A percentile compares a stretch with the other conserved stretches of the same genome.
Conservation (phyloP, 2,797 vertebrate species). For the Crocidura indochinensis region DNA sequence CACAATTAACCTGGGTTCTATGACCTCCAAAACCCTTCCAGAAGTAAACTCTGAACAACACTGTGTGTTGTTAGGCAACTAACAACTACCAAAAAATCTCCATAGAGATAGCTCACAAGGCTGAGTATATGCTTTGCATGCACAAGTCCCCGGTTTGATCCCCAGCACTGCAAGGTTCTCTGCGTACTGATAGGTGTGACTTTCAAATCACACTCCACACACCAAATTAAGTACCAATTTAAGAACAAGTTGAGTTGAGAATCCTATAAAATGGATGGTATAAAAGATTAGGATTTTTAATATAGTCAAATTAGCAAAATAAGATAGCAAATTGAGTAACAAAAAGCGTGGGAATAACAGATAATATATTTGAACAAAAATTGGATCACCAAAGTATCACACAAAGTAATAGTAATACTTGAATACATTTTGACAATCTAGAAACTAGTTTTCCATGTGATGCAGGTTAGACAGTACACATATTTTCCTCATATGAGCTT, state of each 20-base stretch:
- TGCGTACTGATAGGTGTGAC: too few relatives aligned
- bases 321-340: slow-evolving; percentile 25
- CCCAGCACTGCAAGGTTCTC: too few relatives aligned
- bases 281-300: slow-evolving; percentile 54
- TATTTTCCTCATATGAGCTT: slow-evolving; percentile 33
- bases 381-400: slow-evolving; percentile 18
- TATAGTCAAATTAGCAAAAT: slow-evolving; percentile 65
- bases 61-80: too few relatives aligned
- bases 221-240: not conserved
- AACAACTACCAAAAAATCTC: too few relatives aligned
- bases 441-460: not conserved
- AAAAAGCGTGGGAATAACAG: slow-evolving; percentile 25
- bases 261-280: slow-evolving; percentile 30
- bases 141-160: too few relatives aligned
- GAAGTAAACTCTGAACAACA: too few relatives aligned
- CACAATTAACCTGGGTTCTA: too few relatives aligned
- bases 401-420: slow-evolving; percentile 33
- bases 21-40: too few relatives aligned
- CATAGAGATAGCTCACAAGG: too few relatives aligned
- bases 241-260: slow-evolving; percentile 51
- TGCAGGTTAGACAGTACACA: not conserved
- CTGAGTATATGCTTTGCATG: too few relatives aligned
- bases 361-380: slow-evolving; percentile 55
- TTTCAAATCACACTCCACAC: too few relatives aligned
- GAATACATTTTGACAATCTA: slow-evolving; percentile 24